Evolutionary conservation across 2,888 invertebrate genomes (phyloP).

Genomic region (Eupelmus urozonus): DNA sequence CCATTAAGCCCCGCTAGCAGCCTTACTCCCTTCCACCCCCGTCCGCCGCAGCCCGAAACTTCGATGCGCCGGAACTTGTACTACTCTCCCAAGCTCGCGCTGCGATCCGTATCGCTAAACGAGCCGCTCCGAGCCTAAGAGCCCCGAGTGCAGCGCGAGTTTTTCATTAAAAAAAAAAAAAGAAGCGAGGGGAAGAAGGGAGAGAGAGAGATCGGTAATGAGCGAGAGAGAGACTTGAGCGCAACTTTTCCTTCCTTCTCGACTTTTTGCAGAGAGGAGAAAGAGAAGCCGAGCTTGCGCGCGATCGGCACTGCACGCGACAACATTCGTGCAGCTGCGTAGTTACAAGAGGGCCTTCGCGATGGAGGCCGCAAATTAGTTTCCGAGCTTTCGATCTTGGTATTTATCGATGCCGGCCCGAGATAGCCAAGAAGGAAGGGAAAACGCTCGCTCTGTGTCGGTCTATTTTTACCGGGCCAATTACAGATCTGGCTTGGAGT

Average conservation of each 20-base stretch:
- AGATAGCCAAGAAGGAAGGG: too few relatives aligned
- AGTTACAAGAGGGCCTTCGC: neutral
- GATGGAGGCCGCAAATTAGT: slow-evolving; percentile 26
- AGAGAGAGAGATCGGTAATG: slow-evolving; percentile 12
- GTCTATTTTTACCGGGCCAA: too few relatives aligned
- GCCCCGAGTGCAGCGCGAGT: neutral
- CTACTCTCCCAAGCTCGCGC: slow-evolving; percentile 19
- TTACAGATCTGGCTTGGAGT: too few relatives aligned
- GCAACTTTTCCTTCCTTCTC: slow-evolving; percentile 22
- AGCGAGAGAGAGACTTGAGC: slow-evolving; percentile 30
- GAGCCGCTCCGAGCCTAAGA: neutral
- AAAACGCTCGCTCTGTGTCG: too few relatives aligned
- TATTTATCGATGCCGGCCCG: slow-evolving; percentile 38
- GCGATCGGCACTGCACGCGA: slow-evolving; percentile 51
- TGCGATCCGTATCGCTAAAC: slow-evolving; percentile 42
- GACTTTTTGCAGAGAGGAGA: neutral
- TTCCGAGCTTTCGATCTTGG: slow-evolving; percentile 32
- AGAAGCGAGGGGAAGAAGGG: neutral
- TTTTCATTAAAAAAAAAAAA: slow-evolving; percentile 46
- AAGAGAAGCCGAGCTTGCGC: neutral
- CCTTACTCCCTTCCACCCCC: neutral
- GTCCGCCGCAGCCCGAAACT: slow-evolving; percentile 27
- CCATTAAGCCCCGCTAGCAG: slow-evolving; percentile 10
- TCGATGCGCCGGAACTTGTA: slow-evolving; percentile 31
- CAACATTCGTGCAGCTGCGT: slow-evolving; percentile 44